These are phyloP conservation scores for Plectropomus leopardus DNA, from an alignment of 2,113 vertebrate genomes.

Conservation along the genomic window DNA sequence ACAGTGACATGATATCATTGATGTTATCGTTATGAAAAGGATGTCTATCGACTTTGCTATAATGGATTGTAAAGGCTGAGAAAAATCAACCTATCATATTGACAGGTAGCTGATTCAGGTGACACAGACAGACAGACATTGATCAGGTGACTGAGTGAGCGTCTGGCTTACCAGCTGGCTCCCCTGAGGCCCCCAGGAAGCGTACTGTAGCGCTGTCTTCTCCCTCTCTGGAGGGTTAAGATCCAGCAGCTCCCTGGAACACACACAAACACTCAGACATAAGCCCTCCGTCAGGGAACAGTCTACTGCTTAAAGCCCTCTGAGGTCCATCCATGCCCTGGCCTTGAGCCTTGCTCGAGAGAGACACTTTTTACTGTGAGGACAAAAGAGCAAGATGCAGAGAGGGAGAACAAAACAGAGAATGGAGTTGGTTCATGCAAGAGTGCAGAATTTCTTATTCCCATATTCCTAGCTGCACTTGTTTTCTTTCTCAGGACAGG, in stretches of 20 bases:
- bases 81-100: not conserved
- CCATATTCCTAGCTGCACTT: constrained; percentile 18
- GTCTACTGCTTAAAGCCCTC: constrained; percentile 47
- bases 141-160: constrained; percentile 11
- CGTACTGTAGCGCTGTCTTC: constrained; percentile 78
- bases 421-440: constrained; percentile 77
- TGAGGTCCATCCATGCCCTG: constrained; percentile 62
- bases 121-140: not conserved
- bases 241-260: constrained; percentile 82
- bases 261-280: constrained; percentile 69
- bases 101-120: constrained; percentile 4
- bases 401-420: constrained; percentile 64
- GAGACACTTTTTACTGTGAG: constrained; percentile 47
- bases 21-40: constrained; percentile 19
- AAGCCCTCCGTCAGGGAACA: constrained; percentile 20
- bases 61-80: constrained; percentile 1
- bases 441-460: constrained; percentile 54
- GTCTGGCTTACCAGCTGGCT: constrained; percentile 86
- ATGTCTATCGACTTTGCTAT: not conserved
- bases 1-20: constrained; percentile 6
- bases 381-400: constrained; percentile 79
- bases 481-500: constrained; percentile 50
- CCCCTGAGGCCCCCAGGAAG: constrained; percentile 86
- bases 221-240: constrained; percentile 76
- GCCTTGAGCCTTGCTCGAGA: constrained; percentile 43